These are phyloP conservation scores for Acridotheres tristis DNA, from an alignment of 2,797 vertebrate genomes.

Conservation along the genomic window DNA sequence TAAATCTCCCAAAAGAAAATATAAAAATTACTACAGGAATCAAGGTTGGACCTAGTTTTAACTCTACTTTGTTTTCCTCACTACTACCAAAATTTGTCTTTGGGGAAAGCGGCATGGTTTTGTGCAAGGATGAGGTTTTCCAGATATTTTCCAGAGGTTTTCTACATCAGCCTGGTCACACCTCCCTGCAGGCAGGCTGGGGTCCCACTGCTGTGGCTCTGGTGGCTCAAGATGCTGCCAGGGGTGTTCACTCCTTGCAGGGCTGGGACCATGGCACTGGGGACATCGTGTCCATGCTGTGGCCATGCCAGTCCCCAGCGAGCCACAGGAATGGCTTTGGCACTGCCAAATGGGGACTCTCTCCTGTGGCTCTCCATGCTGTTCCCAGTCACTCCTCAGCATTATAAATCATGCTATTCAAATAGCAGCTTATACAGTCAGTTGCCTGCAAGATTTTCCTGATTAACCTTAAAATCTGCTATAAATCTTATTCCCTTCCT, in stretches of 20 bases:
- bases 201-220: neutral
- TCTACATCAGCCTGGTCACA: accelerated
- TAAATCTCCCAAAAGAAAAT: neutral
- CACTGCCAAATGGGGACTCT: accelerated
- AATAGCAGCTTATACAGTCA: constrained; percentile 45
- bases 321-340: accelerated
- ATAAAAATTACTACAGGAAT: neutral
- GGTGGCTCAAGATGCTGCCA: neutral
- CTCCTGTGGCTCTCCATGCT: neutral
- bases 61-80: accelerated
- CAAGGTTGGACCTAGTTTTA: neutral
- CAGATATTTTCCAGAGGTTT: accelerated
- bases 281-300: neutral
- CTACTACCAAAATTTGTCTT: neutral
- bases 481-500: constrained; percentile 38
- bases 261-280: neutral
- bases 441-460: constrained; percentile 64
- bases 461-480: constrained; percentile 64
- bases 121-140: accelerated
- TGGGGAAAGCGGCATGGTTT: accelerated
- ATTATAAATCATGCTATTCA: constrained; percentile 16
- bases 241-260: neutral
- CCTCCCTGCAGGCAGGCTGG: neutral
- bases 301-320: accelerated
- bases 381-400: neutral